phyloP scores from a whole-genome alignment of 1,140 invertebrate species.

The Berghia stephanieae region DNA sequence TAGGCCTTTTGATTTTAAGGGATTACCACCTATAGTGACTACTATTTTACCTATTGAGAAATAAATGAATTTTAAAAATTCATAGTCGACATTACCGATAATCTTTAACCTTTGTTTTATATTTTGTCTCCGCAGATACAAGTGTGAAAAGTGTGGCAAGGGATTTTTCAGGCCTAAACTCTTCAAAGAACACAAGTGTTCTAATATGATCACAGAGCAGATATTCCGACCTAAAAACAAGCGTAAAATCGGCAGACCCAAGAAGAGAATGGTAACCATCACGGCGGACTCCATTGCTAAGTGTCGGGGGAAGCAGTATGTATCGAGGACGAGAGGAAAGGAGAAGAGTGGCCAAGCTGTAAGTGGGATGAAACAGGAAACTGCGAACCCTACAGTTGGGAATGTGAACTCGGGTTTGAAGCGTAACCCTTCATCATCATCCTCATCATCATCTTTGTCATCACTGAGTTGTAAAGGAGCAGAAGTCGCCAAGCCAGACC shows the following conservation, averaged over 20 bases:
- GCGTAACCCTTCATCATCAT: background rate
- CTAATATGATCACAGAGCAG: conserved; percentile 38
- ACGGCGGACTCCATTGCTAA: conserved; percentile 31
- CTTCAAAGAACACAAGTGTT: conserved; percentile 58
- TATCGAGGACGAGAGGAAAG: conserved; percentile 10
- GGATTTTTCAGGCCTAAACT: conserved; percentile 67
- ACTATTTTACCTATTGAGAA: too few species aligned
- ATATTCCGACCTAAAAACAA: conserved; percentile 39
- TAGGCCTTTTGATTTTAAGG: too few species aligned
- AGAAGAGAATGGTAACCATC: conserved; percentile 47
- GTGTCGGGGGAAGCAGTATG: conserved; percentile 23
- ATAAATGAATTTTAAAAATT: too few species aligned
- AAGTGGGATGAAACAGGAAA: background rate
- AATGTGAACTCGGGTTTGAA: too few species aligned
- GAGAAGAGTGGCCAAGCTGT: background rate
- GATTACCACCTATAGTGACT: too few species aligned
- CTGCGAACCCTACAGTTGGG: too few species aligned
- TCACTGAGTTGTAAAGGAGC: too few species aligned
- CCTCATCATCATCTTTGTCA: background rate
- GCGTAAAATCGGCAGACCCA: conserved; percentile 55
- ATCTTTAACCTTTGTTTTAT: too few species aligned
- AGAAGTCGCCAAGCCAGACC: background rate
- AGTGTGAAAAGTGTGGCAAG: conserved; percentile 72
- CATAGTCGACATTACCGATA: too few species aligned
- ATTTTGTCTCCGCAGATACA: too few species aligned